Evolutionary conservation across 2,888 invertebrate genomes (phyloP).

Genomic region (Apamea monoglypha): DNA sequence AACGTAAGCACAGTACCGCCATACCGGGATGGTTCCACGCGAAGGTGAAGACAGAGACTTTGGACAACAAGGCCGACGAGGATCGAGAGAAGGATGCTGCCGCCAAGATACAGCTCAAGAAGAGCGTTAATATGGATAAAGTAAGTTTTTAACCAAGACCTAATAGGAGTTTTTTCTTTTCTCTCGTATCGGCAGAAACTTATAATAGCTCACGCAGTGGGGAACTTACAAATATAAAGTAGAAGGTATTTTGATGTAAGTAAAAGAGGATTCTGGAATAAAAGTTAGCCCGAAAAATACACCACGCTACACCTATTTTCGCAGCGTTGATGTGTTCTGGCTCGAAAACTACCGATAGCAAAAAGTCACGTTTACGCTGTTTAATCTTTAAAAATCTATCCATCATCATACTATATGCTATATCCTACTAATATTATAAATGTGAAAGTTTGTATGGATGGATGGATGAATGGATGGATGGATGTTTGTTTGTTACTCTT

Average conservation of each 20-base stretch:
- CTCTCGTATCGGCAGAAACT: neutral
- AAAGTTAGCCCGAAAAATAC: neutral
- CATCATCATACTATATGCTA: neutral
- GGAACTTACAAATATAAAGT: too few relatives aligned
- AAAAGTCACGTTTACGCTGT: neutral
- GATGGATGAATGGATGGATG: too few relatives aligned
- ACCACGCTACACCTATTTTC: neutral
- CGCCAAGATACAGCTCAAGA: constrained; percentile 83
- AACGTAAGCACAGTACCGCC: constrained; percentile 66
- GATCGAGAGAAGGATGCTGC: constrained; percentile 75
- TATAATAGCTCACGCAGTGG: too few relatives aligned
- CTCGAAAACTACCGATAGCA: neutral
- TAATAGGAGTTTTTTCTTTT: neutral
- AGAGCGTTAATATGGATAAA: constrained; percentile 84
- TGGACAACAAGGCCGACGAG: constrained; percentile 58
- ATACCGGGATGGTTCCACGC: constrained; percentile 84
- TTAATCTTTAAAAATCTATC: neutral
- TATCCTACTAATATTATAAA: too few relatives aligned
- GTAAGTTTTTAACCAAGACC: constrained; percentile 65
- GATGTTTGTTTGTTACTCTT: too few relatives aligned
- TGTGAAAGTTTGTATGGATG: too few relatives aligned
- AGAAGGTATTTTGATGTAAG: too few relatives aligned
- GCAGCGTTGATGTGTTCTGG: neutral
- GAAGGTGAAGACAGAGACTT: constrained; percentile 72
- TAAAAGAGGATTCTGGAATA: neutral